Percentiles rank a stretch among this genome's conserved stretches.
phyloP scores from a whole-genome alignment of 1,140 invertebrate species.

The Drosophila mayri region DNA sequence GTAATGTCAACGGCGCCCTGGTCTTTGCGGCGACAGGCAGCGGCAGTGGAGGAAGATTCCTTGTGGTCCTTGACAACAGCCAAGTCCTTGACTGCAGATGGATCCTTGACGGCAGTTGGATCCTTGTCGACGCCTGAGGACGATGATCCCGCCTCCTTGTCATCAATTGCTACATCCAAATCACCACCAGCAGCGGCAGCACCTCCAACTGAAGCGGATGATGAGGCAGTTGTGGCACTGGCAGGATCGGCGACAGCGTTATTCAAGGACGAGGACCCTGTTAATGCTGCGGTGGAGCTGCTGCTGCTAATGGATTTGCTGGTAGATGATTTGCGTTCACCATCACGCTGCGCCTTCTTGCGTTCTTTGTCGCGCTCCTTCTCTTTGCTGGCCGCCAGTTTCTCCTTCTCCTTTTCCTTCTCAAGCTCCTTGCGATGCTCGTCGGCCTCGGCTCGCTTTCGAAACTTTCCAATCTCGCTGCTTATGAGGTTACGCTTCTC shows the following conservation, averaged over 20 bases:
- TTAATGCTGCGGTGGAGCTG: background rate
- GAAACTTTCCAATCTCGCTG: conserved; percentile 97
- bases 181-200: conserved; percentile 33
- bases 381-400: conserved; percentile 79
- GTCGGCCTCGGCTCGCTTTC: conserved; percentile 89
- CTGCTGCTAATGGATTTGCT: conserved; percentile 32
- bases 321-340: conserved; percentile 83
- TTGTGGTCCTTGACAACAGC: conserved; percentile 17
- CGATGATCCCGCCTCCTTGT: conserved; percentile 24
- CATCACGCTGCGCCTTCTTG: conserved; percentile 80
- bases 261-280: background rate
- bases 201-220: background rate
- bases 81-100: background rate
- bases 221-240: background rate
- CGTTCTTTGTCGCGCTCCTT: conserved; percentile 85
- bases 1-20: conserved; percentile 54
- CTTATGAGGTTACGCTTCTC: conserved; percentile 98
- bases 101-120: background rate
- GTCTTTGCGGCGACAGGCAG: conserved; percentile 48
- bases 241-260: background rate
- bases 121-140: background rate
- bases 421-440: conserved; percentile 86
- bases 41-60: conserved; percentile 17
- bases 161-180: conserved; percentile 35
- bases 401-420: conserved; percentile 86